A percentile compares a stretch with the other conserved stretches of the same genome.
These are phyloP conservation scores for Pelvicachromis taeniatus DNA, from an alignment of 2,113 vertebrate species.

Conservation along the genomic window DNA sequence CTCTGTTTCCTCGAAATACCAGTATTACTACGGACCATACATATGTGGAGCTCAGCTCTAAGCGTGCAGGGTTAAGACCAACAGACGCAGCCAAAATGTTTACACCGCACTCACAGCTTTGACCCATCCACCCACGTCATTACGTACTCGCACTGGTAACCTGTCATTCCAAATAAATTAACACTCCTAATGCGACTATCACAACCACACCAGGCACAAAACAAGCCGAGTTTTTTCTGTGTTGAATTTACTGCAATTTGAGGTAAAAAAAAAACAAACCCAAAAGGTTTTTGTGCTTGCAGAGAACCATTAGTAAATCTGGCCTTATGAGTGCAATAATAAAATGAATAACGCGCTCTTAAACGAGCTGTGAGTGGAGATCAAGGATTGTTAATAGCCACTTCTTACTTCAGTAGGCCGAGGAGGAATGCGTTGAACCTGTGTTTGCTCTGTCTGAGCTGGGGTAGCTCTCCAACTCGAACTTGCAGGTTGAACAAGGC, in stretches of 20 bases:
- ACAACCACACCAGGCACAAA: neutral
- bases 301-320: neutral
- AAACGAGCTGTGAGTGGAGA: neutral
- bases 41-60: neutral
- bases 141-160: neutral
- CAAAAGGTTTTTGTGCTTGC: neutral
- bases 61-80: neutral
- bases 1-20: neutral
- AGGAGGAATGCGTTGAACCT: slow-evolving; percentile 92
- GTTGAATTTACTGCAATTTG: neutral
- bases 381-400: neutral
- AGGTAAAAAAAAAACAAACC: neutral
- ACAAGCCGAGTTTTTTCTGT: too few species aligned
- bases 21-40: neutral
- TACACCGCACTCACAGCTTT: neutral
- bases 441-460: slow-evolving; percentile 81
- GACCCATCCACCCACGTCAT: neutral
- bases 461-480: slow-evolving; percentile 79
- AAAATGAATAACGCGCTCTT: neutral
- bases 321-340: neutral
- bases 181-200: neutral
- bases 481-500: slow-evolving; percentile 78
- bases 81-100: neutral
- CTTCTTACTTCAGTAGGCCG: slow-evolving; percentile 86
- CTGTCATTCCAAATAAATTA: neutral